Evolutionary conservation across 1,140 invertebrate species (phyloP).

Genomic region (Battus philenor): DNA sequence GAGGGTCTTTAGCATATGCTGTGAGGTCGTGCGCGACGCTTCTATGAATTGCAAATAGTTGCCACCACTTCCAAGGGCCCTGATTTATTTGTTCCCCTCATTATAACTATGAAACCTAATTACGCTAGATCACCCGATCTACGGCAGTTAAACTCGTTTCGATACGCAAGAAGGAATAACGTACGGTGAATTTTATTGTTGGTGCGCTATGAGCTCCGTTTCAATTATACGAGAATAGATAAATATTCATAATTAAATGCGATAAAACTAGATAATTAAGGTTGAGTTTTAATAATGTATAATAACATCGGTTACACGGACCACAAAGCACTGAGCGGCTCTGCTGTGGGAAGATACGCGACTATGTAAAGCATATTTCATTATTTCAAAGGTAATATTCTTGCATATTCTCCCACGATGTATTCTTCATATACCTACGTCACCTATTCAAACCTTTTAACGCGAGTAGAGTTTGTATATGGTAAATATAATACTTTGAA

Average conservation of each 20-base stretch:
- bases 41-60: constrained; percentile 49
- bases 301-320: constrained; percentile 3
- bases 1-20: constrained; percentile 2
- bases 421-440: too few species aligned
- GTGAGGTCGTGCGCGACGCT: constrained; percentile 32
- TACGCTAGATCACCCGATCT: constrained; percentile 1
- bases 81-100: constrained; percentile 40
- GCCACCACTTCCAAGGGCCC: constrained; percentile 22
- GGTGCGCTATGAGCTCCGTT: background rate
- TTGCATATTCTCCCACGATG: too few species aligned
- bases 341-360: too few species aligned
- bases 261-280: background rate
- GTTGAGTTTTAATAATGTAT: background rate
- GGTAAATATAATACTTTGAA: too few species aligned
- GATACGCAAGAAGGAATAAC: constrained; percentile 2
- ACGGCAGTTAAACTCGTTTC: constrained; percentile 20
- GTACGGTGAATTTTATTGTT: constrained; percentile 7
- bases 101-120: constrained; percentile 32
- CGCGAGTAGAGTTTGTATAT: too few species aligned
- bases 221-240: constrained; percentile 2
- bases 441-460: too few species aligned
- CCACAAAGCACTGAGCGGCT: background rate
- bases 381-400: too few species aligned
- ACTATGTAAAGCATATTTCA: too few species aligned
- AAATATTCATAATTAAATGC: constrained; percentile 6